Evolutionary conservation across 2,113 vertebrate genomes (phyloP), one percentile per base, ranked within the genome.

Genomic region (Sylvietta virens): DNA sequence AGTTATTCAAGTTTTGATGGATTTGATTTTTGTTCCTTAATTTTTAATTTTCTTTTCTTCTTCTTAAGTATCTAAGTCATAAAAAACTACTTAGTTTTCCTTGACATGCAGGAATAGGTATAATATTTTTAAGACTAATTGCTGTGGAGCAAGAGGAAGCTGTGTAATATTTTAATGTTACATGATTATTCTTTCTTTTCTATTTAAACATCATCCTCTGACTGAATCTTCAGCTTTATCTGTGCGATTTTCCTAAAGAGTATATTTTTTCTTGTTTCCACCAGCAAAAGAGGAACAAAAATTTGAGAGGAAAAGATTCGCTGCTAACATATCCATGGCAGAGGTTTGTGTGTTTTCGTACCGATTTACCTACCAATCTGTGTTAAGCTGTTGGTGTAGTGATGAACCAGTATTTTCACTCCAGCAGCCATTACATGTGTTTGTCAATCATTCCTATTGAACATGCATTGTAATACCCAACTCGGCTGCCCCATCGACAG

Each of bases 11-110:
- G 6, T 83, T 53, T 73, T 45, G 3, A 8, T 64, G 11, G 8
- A 0, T 53, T 62, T 53, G 17, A 14, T 7, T 48, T 44, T 37
- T 37, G 2, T 44, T 31, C 0, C 1, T n/a, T 20, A 20, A 4
- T n/a, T 73, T 58, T 60, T 28, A 10, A 13, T 50, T 19, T 53
- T 40, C 0, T 51, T 37, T 72, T 44, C 4, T 64, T 7, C 3
- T 50, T 81, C 56, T 45, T 4, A 58, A 35, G 3, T 51, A 30
- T 23, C 13, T 24, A 58, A 67, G 10, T 60, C 4, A 60, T 57
- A 31, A 37, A 45, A 51, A 39, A 6, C 3, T 7, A 14, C 6
- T 2, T 33, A 24, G 13, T 76, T 86, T 89, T 83, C 26, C 17
- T 71, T 76, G 15, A 40, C 18, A 48, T 26, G 24, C 40, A 61